Evolutionary conservation across 2,888 invertebrate species (phyloP), one percentile per base, ranked within the genome.

Genomic region (Drosophila atroscutellata): DNA sequence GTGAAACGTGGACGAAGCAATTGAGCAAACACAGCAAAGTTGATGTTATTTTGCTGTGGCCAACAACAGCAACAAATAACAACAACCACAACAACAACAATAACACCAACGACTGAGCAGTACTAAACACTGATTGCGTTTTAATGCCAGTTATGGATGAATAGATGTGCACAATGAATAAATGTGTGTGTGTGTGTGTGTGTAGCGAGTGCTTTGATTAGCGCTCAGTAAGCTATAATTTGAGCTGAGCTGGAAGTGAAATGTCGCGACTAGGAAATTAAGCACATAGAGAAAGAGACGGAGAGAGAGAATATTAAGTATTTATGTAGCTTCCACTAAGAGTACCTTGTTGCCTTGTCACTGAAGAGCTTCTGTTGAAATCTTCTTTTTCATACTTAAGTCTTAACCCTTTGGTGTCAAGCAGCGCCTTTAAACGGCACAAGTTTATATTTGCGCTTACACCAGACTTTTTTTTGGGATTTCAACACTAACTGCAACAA

Each of bases 121-220:
- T 86, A 83, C 77, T 81, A 75, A 85, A 86, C 88, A 83, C 79
- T 88, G 84, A 85, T 85, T 85, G 83, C 79, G 88, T 85, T 88
- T 85, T 85, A 88, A 86, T 83, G 88, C 86, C 79, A 75, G 81
- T 77, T 88, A 88, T 83, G 79, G 86, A 68, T 86, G 79, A 83
- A 70, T 72, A 68, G 80, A 75, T 58, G 77, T 60, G 67, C 49
- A 67, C 57, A 76, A 76, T 71, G 47, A 37, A 26, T 26, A 26
- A n/a, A 57, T 36, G 3, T 9, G 0, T 28, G 24, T 51, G 51
- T 39, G 15, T 18, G 47, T 24, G 26, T 18, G 49, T 18, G 28
- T n/a, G 56, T 20, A 56, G 2, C 7, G 26, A 26, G 37, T 37
- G 37, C 26, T 37, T 55, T 55, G 37, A 37, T 55, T 55, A n/a